These are phyloP conservation scores for Euglossa dilemma DNA, from an alignment of 1,140 invertebrate genomes.

Conservation along the genomic window DNA sequence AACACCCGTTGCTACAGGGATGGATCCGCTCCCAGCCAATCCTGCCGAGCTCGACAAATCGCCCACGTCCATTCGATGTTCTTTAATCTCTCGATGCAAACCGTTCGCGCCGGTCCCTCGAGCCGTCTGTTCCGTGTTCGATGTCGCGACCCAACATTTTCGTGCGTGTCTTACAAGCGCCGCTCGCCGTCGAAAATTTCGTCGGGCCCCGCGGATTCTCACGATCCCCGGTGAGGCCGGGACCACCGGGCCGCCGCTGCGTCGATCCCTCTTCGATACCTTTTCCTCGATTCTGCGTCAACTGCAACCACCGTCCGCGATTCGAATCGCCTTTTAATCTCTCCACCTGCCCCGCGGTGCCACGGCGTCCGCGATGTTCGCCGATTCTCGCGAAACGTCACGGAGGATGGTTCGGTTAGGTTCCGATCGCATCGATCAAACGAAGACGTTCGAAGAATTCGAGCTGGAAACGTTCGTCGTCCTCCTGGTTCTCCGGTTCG, in stretches of 20 bases:
- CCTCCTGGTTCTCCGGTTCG: too few relatives aligned
- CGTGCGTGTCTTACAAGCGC: conserved; percentile 34
- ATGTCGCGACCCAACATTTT: conserved; percentile 56
- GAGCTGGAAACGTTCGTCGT: not conserved
- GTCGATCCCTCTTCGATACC: not conserved
- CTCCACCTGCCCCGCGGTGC: too few relatives aligned
- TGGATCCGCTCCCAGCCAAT: conserved; percentile 77
- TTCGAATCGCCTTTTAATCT: conserved; percentile 8
- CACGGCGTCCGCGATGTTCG: not conserved
- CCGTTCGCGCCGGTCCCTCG: conserved; percentile 56
- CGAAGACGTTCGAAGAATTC: conserved; percentile 5
- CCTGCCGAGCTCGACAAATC: conserved; percentile 72
- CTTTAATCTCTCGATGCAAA: conserved; percentile 71
- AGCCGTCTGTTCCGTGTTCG: conserved; percentile 63
- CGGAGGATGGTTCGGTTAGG: not conserved
- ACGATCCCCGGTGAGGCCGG: not conserved
- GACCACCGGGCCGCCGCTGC: conserved; percentile 15
- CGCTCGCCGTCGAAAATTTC: conserved; percentile 29
- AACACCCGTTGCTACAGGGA: conserved; percentile 75
- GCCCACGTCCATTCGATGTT: conserved; percentile 79
- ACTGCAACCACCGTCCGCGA: conserved; percentile 12
- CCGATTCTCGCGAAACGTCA: not conserved
- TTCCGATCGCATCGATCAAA: not conserved
- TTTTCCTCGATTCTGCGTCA: not conserved
- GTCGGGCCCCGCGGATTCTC: conserved; percentile 17